phyloP scores from a whole-genome alignment of 1,140 invertebrate genomes.

The Drosophila cardini region DNA sequence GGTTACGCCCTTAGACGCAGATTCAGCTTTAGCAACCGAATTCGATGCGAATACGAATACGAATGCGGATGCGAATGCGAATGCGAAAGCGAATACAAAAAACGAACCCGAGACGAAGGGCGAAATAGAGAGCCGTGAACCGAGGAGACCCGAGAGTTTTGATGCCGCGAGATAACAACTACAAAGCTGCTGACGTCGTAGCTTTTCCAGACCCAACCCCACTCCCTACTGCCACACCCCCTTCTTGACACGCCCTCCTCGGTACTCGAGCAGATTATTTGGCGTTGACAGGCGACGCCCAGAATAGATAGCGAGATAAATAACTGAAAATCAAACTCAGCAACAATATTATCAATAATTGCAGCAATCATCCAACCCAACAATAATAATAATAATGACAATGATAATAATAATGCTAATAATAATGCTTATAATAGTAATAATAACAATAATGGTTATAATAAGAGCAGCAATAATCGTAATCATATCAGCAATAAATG shows the following conservation, averaged over 20 bases:
- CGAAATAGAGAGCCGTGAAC: background rate
- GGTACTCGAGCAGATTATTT: background rate
- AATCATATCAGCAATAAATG: background rate
- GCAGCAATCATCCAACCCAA: background rate
- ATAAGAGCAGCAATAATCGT: conserved; percentile 2
- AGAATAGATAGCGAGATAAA: background rate
- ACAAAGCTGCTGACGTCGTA: conserved; percentile 34
- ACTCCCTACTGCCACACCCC: background rate
- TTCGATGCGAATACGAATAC: background rate
- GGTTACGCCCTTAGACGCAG: conserved; percentile 8
- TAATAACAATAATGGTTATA: background rate
- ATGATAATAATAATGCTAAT: background rate
- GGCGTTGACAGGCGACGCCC: conserved; percentile 1
- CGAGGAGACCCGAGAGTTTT: background rate
- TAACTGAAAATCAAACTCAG: background rate
- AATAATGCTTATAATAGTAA: background rate
- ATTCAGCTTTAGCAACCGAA: background rate
- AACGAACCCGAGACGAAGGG: conserved; percentile 1
- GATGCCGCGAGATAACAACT: background rate
- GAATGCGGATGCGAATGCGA: too few relatives aligned
- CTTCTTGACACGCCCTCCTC: background rate
- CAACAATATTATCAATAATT: conserved; percentile 1
- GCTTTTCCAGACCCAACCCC: background rate
- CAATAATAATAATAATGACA: background rate
- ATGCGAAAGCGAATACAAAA: background rate